Base-by-base conservation (phyloP, 2,113 vertebrate genomes). In the Ictalurus furcatus region DNA sequence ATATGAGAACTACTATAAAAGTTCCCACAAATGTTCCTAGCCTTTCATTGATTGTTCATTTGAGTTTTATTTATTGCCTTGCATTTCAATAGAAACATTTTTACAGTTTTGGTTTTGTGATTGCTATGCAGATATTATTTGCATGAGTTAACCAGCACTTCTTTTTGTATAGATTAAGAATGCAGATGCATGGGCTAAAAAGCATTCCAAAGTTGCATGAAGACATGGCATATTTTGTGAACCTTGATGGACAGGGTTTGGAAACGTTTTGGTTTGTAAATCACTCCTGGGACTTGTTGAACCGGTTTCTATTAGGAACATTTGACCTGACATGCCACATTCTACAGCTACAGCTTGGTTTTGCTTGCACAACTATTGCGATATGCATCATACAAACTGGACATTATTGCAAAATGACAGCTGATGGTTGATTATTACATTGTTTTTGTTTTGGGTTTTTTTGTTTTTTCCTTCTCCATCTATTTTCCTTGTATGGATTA, bases 221-320 rank as follows among this genome's bases (percentile, higher is more conserved):
- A 52, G 65, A 84, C 59, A 52, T 21, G 30, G 0, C 8, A 16
- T 85, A 40, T 81, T 2, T 44, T 73, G n/a, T 56, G 59, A 84
- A 82, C 30, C 9, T 28, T 73, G 65, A 56, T n/a, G 13, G 80
- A 8, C 28, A 25, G 12, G 69, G 44, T 88, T 52, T 58, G 56
- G 54, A 74, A n/a, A 4, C 28, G 73, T 58, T 90, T 88, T 87
- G 67, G 71, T 87, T 90, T 84, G 34, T 84, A 84, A 87, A 85
- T 85, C n/a, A 63, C 63, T 67, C 30, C 44, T 59, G 3, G 16
- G 14, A 88, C 89, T 74, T 80, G 90, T 58, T 87, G 12, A 84
- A 87, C 90, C 67, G 40, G 90, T 91, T 90, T 81, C 58, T 6
- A 73, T 78, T n/a, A 48, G 19, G 34, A 76, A 82, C 30, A 30